Conservation (phyloP, 1,140 invertebrate genomes). For the Heliconius congener region DNA sequence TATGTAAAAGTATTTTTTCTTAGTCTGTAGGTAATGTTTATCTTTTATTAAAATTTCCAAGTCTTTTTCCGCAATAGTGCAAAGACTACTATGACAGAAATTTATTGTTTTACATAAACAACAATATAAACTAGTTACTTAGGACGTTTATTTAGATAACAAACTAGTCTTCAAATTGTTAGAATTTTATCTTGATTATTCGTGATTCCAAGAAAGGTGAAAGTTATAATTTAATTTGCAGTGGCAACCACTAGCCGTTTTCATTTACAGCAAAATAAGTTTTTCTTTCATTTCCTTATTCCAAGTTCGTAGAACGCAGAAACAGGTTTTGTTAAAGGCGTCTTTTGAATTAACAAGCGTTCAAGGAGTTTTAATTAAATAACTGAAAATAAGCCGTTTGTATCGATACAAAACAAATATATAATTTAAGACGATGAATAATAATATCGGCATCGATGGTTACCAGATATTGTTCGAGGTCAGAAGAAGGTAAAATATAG, state of each 20-base stretch:
- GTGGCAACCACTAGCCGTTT: constrained; percentile 6
- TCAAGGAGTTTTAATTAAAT: constrained; percentile 1
- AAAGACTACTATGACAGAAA: not conserved
- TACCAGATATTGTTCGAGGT: no score
- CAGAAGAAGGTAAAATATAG: no score
- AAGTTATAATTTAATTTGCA: constrained; percentile 1
- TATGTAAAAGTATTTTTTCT: no score
- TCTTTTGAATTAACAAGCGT: constrained; percentile 2
- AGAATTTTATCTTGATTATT: not conserved
- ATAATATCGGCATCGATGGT: no score
- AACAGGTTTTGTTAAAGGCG: constrained; percentile 13
- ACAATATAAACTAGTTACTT: not conserved
- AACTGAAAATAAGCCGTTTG: not conserved
- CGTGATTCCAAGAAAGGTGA: not conserved
- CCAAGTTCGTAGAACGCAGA: constrained; percentile 1
- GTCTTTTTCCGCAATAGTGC: not conserved
- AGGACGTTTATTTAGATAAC: not conserved
- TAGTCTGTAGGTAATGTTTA: no score
- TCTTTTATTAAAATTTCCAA: no score
- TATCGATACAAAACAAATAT: constrained; percentile 2
- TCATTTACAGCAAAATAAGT: constrained; percentile 11
- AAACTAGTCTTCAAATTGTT: not conserved
- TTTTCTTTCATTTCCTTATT: constrained; percentile 14
- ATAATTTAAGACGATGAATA: not conserved
- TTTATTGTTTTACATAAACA: not conserved